Conservation (phyloP, 2,113 vertebrate species). For the Pogonocichla stellata region DNA sequence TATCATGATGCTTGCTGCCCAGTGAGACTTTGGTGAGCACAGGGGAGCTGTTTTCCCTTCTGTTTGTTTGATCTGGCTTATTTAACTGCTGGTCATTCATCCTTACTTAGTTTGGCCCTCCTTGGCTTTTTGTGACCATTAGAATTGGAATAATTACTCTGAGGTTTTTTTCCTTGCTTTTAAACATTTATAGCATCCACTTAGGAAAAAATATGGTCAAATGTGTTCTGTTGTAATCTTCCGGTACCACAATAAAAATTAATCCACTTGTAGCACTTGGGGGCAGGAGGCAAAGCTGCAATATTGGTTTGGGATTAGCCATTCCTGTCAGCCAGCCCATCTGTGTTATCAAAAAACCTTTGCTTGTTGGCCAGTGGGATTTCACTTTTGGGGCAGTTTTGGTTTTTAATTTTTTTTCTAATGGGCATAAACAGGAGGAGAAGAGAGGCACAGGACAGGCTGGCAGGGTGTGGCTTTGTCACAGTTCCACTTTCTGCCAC, state of each 20-base stretch:
- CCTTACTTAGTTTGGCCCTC: slow-evolving; percentile 31
- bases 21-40: not conserved
- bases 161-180: slow-evolving; percentile 18
- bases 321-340: not conserved
- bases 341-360: not conserved
- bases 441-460: not conserved
- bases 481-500: not conserved
- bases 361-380: not conserved
- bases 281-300: slow-evolving; percentile 4
- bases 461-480: not conserved
- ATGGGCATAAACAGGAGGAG: not conserved
- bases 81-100: slow-evolving; percentile 50
- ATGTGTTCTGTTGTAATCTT: not conserved
- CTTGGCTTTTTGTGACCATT: slow-evolving; percentile 30
- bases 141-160: slow-evolving; percentile 42
- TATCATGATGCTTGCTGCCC: not conserved
- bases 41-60: not conserved
- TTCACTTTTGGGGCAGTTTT: not conserved
- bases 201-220: not conserved
- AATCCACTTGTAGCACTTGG: slow-evolving; percentile 17
- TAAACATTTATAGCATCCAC: slow-evolving; percentile 54
- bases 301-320: not conserved
- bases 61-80: slow-evolving; percentile 20
- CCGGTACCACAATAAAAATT: slow-evolving; percentile 3
- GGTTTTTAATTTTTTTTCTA: not conserved